Conservation (phyloP, 1,140 invertebrate species). For the Drosophila kikkawai region DNA sequence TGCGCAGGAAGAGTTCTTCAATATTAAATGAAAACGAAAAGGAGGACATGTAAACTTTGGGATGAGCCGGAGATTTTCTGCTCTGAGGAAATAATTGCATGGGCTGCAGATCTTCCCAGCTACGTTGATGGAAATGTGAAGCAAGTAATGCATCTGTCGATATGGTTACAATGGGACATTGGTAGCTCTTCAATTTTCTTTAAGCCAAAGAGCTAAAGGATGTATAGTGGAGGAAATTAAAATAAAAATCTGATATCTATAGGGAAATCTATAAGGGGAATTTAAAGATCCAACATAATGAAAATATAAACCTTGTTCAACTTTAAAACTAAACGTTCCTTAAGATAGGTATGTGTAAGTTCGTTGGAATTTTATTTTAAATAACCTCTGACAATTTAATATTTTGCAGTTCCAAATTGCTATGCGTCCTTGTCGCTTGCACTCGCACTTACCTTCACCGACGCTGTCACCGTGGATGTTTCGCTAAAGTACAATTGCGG, state of each 20-base stretch:
- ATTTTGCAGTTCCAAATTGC: background rate
- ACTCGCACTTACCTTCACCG: constrained; percentile 86
- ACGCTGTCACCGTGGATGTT: constrained; percentile 92
- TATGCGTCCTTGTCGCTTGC: constrained; percentile 13
- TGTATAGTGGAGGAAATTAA: background rate
- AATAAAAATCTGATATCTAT: background rate
- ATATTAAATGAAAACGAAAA: constrained; percentile 61
- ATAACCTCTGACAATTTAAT: background rate
- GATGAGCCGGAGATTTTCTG: constrained; percentile 8
- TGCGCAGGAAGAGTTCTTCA: constrained; percentile 44
- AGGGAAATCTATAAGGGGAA: background rate
- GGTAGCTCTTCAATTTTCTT: background rate
- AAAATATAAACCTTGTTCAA: too few species aligned
- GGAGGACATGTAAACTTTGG: constrained; percentile 8
- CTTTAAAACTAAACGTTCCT: too few species aligned
- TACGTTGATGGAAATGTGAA: constrained; percentile 5
- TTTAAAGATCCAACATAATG: too few species aligned
- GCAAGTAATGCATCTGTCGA: background rate
- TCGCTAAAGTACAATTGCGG: constrained; percentile 94
- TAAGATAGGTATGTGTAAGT: too few species aligned
- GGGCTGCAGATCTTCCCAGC: background rate
- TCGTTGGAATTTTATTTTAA: background rate
- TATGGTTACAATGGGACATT: background rate
- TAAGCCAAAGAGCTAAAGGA: background rate
- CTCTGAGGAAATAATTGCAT: constrained; percentile 10